Evolutionary conservation across 2,797 vertebrate species (phyloP).

Genomic region (Trematomus bernacchii): DNA sequence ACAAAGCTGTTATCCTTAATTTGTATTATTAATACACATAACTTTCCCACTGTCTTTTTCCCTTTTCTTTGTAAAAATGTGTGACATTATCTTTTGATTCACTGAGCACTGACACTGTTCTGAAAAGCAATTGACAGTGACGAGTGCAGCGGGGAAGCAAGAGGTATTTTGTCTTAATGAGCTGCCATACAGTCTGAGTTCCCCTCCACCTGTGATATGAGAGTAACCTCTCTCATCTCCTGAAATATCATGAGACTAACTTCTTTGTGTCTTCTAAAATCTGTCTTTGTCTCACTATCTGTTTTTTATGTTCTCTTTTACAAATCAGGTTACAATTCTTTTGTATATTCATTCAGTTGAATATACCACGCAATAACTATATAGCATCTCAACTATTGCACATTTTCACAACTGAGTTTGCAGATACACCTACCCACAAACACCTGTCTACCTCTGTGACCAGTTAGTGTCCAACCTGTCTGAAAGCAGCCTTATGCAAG

Average conservation of each 20-base stretch:
- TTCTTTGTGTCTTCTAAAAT: constrained; percentile 12
- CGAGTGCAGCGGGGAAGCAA: constrained; percentile 49
- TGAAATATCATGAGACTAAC: constrained; percentile 28
- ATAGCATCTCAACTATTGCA: neutral
- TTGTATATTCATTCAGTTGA: neutral
- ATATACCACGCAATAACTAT: neutral
- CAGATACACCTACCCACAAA: constrained; percentile 29
- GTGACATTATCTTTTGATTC: constrained; percentile 68
- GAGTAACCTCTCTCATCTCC: constrained; percentile 43
- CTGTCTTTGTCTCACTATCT: constrained; percentile 11
- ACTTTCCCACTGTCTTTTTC: constrained; percentile 40
- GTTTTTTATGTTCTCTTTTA: constrained; percentile 7
- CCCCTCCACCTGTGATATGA: constrained; percentile 57
- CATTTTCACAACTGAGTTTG: constrained; percentile 15
- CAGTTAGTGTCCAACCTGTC: constrained; percentile 31
- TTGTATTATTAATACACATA: constrained; percentile 69
- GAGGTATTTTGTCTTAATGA: constrained; percentile 74
- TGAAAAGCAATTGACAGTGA: constrained; percentile 63
- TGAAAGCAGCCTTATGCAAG: constrained; percentile 47
- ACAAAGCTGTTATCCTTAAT: constrained; percentile 48
- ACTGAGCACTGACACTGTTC: constrained; percentile 50
- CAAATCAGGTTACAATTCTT: neutral
- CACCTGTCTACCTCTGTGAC: constrained; percentile 25
- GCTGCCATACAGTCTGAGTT: constrained; percentile 67
- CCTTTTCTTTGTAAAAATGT: constrained; percentile 43